phyloP scores from a whole-genome alignment of 2,797 vertebrate species.

The Chrysocyon brachyurus region DNA sequence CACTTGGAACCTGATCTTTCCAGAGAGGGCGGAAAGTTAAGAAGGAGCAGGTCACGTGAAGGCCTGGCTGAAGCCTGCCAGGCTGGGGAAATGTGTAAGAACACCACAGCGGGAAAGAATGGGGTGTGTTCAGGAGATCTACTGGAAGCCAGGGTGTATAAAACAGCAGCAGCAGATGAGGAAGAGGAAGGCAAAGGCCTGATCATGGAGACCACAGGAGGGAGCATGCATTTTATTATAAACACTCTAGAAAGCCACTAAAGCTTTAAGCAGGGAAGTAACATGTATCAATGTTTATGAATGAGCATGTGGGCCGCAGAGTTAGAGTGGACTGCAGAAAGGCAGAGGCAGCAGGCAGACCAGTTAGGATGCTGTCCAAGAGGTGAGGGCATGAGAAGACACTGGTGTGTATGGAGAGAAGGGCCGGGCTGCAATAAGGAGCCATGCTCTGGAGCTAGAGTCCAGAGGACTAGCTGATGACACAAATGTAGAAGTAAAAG shows the following conservation, averaged over 20 bases:
- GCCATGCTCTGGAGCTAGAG: neutral
- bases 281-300: neutral
- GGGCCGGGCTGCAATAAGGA: neutral
- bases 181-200: neutral
- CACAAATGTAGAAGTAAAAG: neutral
- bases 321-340: neutral
- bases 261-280: neutral
- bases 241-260: neutral
- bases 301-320: neutral
- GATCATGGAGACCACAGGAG: neutral
- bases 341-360: neutral
- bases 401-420: accelerated
- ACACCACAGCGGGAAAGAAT: neutral
- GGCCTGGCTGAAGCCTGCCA: neutral
- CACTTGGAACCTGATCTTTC: conserved; percentile 29
- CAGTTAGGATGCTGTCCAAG: neutral
- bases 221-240: neutral
- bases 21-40: neutral
- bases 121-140: neutral
- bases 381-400: accelerated
- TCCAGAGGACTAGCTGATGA: neutral
- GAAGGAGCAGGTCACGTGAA: neutral
- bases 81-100: neutral
- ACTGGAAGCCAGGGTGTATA: neutral
- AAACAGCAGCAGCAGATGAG: neutral